Percentiles rank a stretch among this genome's conserved stretches.
These are phyloP conservation scores for Bugula neritina DNA, from an alignment of 2,888 invertebrate genomes.

Conservation along the genomic window DNA sequence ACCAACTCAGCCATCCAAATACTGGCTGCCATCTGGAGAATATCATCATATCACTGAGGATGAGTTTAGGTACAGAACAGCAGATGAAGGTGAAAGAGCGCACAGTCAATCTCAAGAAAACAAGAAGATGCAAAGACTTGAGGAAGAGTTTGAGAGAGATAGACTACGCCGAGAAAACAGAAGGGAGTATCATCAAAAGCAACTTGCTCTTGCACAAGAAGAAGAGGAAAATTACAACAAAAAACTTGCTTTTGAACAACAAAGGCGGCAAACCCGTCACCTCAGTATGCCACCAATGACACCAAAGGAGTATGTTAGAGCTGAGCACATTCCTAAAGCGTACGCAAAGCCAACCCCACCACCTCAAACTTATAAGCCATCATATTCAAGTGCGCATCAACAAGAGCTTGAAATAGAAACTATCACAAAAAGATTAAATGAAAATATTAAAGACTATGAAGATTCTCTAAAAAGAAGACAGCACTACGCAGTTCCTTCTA, in stretches of 20 bases:
- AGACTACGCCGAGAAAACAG: slow-evolving; percentile 17
- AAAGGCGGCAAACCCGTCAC: background rate
- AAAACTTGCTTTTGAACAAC: background rate
- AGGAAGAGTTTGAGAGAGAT: slow-evolving; percentile 24
- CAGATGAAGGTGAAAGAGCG: background rate
- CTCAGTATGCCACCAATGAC: slow-evolving; percentile 15
- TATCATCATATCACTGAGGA: slow-evolving; percentile 12
- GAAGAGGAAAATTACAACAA: background rate
- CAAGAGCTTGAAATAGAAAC: slow-evolving; percentile 18
- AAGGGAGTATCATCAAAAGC: background rate
- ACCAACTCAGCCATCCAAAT: slow-evolving; percentile 25
- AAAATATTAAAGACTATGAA: slow-evolving; percentile 19
- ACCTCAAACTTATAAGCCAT: background rate
- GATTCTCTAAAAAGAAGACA: slow-evolving; percentile 20
- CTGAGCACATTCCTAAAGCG: slow-evolving; percentile 20
- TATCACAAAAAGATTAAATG: slow-evolving; percentile 9
- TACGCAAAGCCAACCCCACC: background rate
- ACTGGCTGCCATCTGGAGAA: slow-evolving; percentile 26
- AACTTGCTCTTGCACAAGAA: background rate
- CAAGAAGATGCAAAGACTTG: background rate
- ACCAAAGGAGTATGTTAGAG: background rate
- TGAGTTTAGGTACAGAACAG: background rate
- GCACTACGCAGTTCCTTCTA: slow-evolving; percentile 6
- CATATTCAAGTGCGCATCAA: background rate
- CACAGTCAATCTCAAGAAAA: background rate